phyloP scores from a whole-genome alignment of 1,140 invertebrate genomes.

The Agrilus planipennis region DNA sequence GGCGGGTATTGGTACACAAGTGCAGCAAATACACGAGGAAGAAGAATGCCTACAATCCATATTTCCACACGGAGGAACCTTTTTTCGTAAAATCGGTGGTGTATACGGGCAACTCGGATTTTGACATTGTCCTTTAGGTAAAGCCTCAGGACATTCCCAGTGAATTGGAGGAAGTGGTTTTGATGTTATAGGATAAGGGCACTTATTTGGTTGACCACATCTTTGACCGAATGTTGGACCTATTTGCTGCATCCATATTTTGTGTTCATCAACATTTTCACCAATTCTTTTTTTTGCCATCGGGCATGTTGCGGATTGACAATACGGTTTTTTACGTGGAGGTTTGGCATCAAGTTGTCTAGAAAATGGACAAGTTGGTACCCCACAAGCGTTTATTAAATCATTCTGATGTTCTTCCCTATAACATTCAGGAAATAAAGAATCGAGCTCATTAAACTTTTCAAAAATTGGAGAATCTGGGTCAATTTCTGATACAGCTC shows the following conservation, averaged over 20 bases:
- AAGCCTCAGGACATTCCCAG: constrained; percentile 33
- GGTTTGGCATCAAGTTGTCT: constrained; percentile 7
- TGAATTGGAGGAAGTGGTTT: constrained; percentile 24
- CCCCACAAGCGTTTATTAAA: constrained; percentile 11
- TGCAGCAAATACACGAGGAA: too few relatives aligned
- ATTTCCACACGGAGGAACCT: too few relatives aligned
- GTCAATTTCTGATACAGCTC: neutral
- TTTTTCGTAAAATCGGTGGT: constrained; percentile 6
- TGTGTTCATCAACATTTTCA: constrained; percentile 18
- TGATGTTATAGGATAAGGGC: neutral
- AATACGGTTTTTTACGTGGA: constrained; percentile 15
- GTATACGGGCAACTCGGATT: constrained; percentile 28
- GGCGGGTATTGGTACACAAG: neutral
- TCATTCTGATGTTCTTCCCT: neutral
- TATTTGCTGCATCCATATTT: constrained; percentile 19
- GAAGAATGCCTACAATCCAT: too few relatives aligned
- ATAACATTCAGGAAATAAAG: constrained; percentile 12
- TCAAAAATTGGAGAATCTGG: neutral
- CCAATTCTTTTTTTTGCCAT: constrained; percentile 26
- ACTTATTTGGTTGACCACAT: constrained; percentile 8
- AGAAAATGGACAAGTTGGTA: constrained; percentile 12
- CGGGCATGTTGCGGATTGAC: constrained; percentile 23
- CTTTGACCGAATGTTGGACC: constrained; percentile 3
- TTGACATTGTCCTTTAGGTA: constrained; percentile 26
- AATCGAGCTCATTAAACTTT: neutral